Evolutionary conservation across 2,888 invertebrate genomes (phyloP).

Genomic region (Heliconius ismenius): DNA sequence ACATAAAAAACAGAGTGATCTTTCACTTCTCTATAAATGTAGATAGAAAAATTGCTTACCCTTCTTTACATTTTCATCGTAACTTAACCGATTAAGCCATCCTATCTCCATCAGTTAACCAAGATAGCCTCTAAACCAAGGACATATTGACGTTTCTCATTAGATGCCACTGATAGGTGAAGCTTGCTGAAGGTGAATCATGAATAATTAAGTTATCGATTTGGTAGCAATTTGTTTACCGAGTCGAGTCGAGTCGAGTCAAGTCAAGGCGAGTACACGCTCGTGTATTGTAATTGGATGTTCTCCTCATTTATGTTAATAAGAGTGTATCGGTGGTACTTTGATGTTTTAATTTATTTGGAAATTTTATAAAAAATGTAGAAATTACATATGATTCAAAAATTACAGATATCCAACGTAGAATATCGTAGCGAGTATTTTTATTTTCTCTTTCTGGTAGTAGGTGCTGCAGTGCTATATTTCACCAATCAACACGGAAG

Average conservation of each 20-base stretch:
- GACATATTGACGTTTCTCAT: constrained; percentile 24
- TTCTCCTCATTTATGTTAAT: constrained; percentile 7
- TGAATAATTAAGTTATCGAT: constrained; percentile 26
- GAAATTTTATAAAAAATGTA: background rate
- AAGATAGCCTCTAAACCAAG: constrained; percentile 16
- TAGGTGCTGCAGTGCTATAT: too few relatives aligned
- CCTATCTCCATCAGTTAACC: constrained; percentile 3
- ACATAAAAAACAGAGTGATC: background rate
- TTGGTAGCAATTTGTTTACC: constrained; percentile 25
- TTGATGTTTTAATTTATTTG: background rate
- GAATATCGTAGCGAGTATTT: too few relatives aligned
- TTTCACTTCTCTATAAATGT: background rate
- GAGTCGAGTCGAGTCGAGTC: background rate
- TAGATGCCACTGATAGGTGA: constrained; percentile 23
- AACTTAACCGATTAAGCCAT: background rate
- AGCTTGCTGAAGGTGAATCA: constrained; percentile 21
- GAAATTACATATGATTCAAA: too few relatives aligned
- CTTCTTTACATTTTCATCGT: background rate
- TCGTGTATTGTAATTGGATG: constrained; percentile 16
- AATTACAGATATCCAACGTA: too few relatives aligned
- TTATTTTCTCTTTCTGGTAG: too few relatives aligned
- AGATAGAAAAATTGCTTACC: background rate
- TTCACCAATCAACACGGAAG: too few relatives aligned
- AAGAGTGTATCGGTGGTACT: background rate
- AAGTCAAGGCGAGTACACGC: constrained; percentile 4